Evolutionary conservation across 2,888 invertebrate species (phyloP).

Genomic region (Aphidoletes aphidimyza): DNA sequence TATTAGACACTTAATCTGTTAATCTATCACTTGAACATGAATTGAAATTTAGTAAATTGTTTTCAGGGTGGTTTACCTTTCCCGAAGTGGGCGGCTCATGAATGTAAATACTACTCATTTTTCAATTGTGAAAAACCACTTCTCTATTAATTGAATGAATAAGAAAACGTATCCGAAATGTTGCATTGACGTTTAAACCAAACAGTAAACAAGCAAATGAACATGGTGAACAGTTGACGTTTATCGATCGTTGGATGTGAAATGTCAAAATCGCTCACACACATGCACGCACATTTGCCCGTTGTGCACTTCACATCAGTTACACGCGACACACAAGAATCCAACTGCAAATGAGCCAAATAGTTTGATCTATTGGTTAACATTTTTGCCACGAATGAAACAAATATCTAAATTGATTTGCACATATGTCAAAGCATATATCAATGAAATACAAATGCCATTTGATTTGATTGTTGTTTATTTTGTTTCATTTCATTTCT

Average conservation of each 20-base stretch:
- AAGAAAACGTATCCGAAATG: neutral
- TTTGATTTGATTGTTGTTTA: neutral
- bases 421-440: neutral
- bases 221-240: constrained; percentile 1
- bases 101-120: constrained; percentile 97
- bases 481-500: neutral
- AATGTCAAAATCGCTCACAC: neutral
- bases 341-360: neutral
- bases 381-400: neutral
- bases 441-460: neutral
- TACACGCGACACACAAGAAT: constrained; percentile 16
- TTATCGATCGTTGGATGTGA: neutral
- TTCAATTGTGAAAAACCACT: neutral
- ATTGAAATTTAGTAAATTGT: no score
- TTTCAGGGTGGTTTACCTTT: constrained; percentile 74
- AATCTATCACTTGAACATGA: neutral
- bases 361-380: neutral
- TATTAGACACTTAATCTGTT: constrained; percentile 24
- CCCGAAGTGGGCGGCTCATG: constrained; percentile 96
- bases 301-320: neutral
- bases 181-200: constrained; percentile 12
- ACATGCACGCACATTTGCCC: neutral
- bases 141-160: no score
- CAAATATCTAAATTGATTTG: neutral
- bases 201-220: neutral